Evolutionary conservation across 2,113 vertebrate species (phyloP).

Genomic region (Zosterops borbonicus): DNA sequence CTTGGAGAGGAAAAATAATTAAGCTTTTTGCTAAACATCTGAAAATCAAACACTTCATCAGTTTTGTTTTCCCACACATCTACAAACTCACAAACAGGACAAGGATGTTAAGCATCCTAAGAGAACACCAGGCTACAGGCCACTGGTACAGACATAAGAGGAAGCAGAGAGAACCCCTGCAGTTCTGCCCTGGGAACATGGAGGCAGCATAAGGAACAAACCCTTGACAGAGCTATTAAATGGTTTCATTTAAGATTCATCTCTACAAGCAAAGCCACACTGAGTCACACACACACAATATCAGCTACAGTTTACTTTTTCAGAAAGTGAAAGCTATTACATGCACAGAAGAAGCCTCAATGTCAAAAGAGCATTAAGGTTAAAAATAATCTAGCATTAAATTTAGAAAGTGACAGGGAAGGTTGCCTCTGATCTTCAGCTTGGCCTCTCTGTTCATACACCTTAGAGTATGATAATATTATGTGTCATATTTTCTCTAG

Average conservation of each 20-base stretch:
- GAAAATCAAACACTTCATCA: background rate
- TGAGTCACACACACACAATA: background rate
- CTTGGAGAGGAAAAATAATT: background rate
- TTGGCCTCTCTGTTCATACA: background rate
- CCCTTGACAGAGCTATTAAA: background rate
- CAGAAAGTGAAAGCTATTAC: background rate
- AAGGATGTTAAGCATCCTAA: background rate
- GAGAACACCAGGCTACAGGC: background rate
- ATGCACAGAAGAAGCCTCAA: background rate
- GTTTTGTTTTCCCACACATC: background rate
- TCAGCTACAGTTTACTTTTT: background rate
- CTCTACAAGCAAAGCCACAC: background rate
- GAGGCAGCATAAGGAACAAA: background rate
- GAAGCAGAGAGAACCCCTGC: background rate
- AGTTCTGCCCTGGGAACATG: background rate
- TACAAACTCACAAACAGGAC: background rate
- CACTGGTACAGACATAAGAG: background rate
- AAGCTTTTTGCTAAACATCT: background rate
- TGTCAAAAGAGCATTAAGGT: background rate
- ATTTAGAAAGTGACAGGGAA: background rate
- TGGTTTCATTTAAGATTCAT: background rate
- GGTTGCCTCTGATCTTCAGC: background rate
- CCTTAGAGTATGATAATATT: background rate
- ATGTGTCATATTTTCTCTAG: background rate
- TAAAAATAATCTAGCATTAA: background rate